These are phyloP conservation scores for Eubucco bourcierii DNA, from an alignment of 2,113 vertebrate genomes.

Conservation along the genomic window DNA sequence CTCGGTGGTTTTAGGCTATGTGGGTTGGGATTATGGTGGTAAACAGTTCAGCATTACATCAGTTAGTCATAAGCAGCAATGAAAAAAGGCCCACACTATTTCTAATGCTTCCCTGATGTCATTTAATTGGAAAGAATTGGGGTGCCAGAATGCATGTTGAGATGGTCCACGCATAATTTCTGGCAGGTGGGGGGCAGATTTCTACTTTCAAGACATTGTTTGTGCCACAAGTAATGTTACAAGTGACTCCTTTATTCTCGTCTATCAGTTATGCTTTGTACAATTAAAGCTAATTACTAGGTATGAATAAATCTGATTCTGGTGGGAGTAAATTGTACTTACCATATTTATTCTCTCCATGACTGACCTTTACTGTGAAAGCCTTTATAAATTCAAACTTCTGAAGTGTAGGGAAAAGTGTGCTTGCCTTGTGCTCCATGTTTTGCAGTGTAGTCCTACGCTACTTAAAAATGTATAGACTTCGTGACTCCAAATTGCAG, in stretches of 20 bases:
- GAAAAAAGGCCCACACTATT: constrained; percentile 22
- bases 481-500: background rate
- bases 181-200: background rate
- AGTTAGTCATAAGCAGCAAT: constrained; percentile 44
- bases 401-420: background rate
- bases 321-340: constrained; percentile 32
- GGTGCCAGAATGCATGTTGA: background rate
- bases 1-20: constrained; percentile 35
- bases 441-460: background rate
- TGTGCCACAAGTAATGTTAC: background rate
- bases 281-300: constrained; percentile 45
- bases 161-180: background rate
- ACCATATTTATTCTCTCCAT: constrained; percentile 23
- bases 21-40: constrained; percentile 44
- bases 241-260: constrained; percentile 1
- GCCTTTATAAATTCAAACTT: background rate
- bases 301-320: constrained; percentile 33
- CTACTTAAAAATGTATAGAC: background rate
- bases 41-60: constrained; percentile 17
- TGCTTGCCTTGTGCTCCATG: background rate
- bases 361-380: constrained; percentile 47
- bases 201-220: background rate
- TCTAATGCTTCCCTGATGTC: constrained; percentile 19
- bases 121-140: constrained; percentile 16
- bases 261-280: background rate